Percentiles rank a stretch among this genome's conserved stretches.
Conservation (phyloP, 2,797 vertebrate genomes). For the Chelmon rostratus region DNA sequence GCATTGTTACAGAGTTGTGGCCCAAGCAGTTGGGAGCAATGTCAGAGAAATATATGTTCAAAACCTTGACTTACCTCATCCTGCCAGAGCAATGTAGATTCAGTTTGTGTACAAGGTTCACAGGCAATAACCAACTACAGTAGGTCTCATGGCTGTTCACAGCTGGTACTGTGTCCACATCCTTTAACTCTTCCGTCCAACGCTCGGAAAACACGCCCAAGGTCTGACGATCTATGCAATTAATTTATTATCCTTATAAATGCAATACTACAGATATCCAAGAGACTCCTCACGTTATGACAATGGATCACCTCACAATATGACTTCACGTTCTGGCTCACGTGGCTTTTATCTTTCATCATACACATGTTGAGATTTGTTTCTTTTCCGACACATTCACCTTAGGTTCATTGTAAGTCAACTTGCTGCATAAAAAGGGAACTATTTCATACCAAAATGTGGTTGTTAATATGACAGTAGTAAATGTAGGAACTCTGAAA, state of each 20-base stretch:
- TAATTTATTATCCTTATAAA: conserved; percentile 78
- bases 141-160: conserved; percentile 74
- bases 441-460: conserved; percentile 60
- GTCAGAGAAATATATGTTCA: conserved; percentile 61
- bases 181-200: conserved; percentile 74
- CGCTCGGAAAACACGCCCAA: conserved; percentile 62
- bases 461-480: conserved; percentile 40
- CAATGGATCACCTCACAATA: conserved; percentile 52
- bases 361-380: neutral
- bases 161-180: conserved; percentile 83
- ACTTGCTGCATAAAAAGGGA: conserved; percentile 74
- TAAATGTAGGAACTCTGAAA: conserved; percentile 27
- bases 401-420: conserved; percentile 29
- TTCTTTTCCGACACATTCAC: conserved; percentile 25
- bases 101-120: conserved; percentile 65
- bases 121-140: conserved; percentile 65
- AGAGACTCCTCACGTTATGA: conserved; percentile 52
- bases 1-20: conserved; percentile 64
- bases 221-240: conserved; percentile 82
- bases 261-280: conserved; percentile 72
- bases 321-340: conserved; percentile 41
- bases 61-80: conserved; percentile 81
- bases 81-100: conserved; percentile 71
- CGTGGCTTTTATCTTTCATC: conserved; percentile 33
- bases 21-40: conserved; percentile 57